Evolutionary conservation across 1,140 invertebrate genomes (phyloP), one percentile per base, ranked within the genome.

Genomic region (Aphelinus atriplicis): DNA sequence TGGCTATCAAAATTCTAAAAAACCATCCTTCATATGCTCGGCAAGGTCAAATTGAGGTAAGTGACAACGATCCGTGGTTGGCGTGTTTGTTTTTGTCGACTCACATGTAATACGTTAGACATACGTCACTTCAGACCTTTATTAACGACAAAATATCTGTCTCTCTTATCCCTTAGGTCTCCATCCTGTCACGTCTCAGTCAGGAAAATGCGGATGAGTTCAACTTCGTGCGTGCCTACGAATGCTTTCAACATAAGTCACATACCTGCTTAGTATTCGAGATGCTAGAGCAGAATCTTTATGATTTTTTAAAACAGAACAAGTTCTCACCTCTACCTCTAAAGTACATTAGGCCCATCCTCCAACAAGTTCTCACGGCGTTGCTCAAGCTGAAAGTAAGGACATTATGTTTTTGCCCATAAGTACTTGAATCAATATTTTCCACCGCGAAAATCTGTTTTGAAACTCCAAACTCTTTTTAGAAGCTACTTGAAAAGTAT

Each of bases 161-260:
- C 57, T 43, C 76, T 74, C 63, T 73, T 9, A 71, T 73, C 51
- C 50, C 65, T 66, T 82, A 95, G 93, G 95, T 97, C 79, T 97
- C 96, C 86, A 99, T 99, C 88, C 90, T 99, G 84, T 97, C 97
- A 73, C 93, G 97, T 78, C 90, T 99, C 9, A 98, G 96, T 85
- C 97, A 99, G 89, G 98, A 99, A 92, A 99, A 98, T 93, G 98
- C 98, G 79, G 98, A 99, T 88, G 97, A 99, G 90, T 97, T 96
- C 90, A 99, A 99, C 89, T 99, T 99, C 91, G 98, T 99, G 75
- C 95, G 98, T 73, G 98, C 98, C 9, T 99, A 97, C 88, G 98
- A 99, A 89, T 99, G 98, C 90, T 99, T 99, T 89, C 96, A 98
- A 88, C 98, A 99, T 90, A 98, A 99, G 87, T 99, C 97, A 84